Evolutionary conservation across 2,888 invertebrate genomes (phyloP).

Genomic region (Pelosia muscerda): DNA sequence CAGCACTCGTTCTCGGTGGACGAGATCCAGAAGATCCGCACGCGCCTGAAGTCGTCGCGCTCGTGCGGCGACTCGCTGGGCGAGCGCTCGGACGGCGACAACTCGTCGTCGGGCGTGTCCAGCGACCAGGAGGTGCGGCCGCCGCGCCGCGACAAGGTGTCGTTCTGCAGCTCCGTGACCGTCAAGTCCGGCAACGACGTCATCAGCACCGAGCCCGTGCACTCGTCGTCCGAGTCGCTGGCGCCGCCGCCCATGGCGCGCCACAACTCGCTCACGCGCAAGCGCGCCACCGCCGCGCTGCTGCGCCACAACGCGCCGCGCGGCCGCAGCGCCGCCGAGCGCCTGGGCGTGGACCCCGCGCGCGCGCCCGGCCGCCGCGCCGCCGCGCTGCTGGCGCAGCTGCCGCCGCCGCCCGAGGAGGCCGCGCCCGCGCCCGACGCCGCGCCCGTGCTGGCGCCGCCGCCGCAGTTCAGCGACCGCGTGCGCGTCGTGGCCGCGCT

Average conservation of each 20-base stretch:
- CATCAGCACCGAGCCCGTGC: slow-evolving; percentile 85
- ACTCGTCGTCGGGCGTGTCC: slow-evolving; percentile 95
- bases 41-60: slow-evolving; percentile 94
- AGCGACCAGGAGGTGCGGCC: slow-evolving; percentile 90
- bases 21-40: slow-evolving; percentile 95
- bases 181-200: slow-evolving; percentile 85
- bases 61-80: slow-evolving; percentile 94
- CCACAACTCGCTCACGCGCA: slow-evolving; percentile 88
- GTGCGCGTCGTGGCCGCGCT: slow-evolving; percentile 94
- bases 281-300: slow-evolving; percentile 87
- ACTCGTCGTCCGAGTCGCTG: slow-evolving; percentile 80
- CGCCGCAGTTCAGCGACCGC: slow-evolving; percentile 96
- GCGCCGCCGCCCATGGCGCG: slow-evolving; percentile 84
- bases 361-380: slow-evolving; percentile 68
- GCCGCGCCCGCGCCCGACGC: slow-evolving; percentile 79
- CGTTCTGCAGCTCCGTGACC: slow-evolving; percentile 83
- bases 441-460: slow-evolving; percentile 89
- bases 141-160: slow-evolving; percentile 79
- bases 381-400: slow-evolving; percentile 89
- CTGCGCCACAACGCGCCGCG: slow-evolving; percentile 76
- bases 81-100: slow-evolving; percentile 92
- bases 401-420: slow-evolving; percentile 94
- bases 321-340: slow-evolving; percentile 89
- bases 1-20: slow-evolving; percentile 95
- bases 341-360: slow-evolving; percentile 91